Base-by-base conservation (phyloP, 2,797 vertebrate genomes). In the Sarcoramphus papa region DNA sequence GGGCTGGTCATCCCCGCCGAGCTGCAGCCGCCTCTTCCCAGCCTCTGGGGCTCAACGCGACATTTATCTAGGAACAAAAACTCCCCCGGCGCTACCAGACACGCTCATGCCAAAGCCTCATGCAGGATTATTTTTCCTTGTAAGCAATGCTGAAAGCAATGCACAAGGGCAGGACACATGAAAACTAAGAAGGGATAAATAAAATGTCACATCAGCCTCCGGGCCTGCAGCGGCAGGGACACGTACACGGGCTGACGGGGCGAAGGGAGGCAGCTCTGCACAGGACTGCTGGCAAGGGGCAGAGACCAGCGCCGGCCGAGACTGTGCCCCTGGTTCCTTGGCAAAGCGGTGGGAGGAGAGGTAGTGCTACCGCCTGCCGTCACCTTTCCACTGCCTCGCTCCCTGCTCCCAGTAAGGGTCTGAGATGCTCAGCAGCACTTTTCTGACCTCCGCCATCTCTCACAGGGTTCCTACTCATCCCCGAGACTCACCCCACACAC, bases 181-280 rank as follows among this genome's bases (percentile, higher is more conserved):
- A 83, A 74, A 93, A 77, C 63, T 37, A 85, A 93, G 91, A 85
- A 45, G 88, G 88, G 88, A 88, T 85, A 82, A 95, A 68, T 78
- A 84, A 93, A 90, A 92, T 51, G 86, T 67, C 77, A 73, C 78
- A 53, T 43, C 77, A 84, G 51, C n/a, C 85, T 70, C 9, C 0
- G 0, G 56, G 74, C 48, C 62, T 30, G 69, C 69, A 22, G 65
- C 1, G 0, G 25, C 81, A 50, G 4, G 22, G 30, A 51, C 33
- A 54, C 1, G 2, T 14, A 45, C 24, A 1, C 0, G 6, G 16
- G 53, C 57, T n/a, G 76, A 27, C 0, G 14, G 88, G 67, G 59
- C 5, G 2, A 28, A 22, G 35, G 51, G 45, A 63, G 57, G 53
- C 74, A 41, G 43, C 35, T 74, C 69, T 16, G 9, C 15, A 2